Base-by-base conservation (phyloP, 2,888 invertebrate genomes). In the Aphodius sticticus region DNA sequence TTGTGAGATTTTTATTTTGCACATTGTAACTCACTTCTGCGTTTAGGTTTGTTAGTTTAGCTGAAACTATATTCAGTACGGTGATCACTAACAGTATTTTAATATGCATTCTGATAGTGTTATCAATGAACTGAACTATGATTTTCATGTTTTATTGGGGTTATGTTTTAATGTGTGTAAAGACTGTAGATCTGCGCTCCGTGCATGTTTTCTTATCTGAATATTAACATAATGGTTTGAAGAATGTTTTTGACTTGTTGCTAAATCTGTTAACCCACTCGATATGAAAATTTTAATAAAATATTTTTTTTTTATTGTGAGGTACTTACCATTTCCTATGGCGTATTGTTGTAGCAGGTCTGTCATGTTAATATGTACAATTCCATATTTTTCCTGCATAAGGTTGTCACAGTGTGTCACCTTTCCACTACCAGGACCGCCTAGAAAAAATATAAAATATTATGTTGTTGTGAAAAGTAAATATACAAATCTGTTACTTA, bases 381-480 rank as follows among this genome's bases (percentile, higher is more conserved):
- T 92, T 71, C 96, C 96, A 80, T 94, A 93, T 84, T 95, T 93
- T 90, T 97, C 96, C 90, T 96, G 95, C 93, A 95, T 95, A 86
- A 96, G 91, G 86, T 94, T 96, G 89, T 97, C 97, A 91, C 98
- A 98, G 89, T 98, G 98, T 86, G 98, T 98, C 91, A 98, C 98
- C 94, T 98, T 98, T 74, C 98, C 98, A 90, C 97, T 97, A 85
- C 98, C 98, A 83, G 98, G 98, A 82, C 98, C 98, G 86, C 98
- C 97, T 96, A 86, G 15, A 86, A 85, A 78, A 70, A 26, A 15
- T 14, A 71, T n/a, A n/a, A n/a, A n/a, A n/a, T n/a, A 38, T 38
- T 38, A 38, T 38, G 7, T 38, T 38, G 38, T 38, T 38, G 38
- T 38, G 6, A 38, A 6, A 6, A 38, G 6, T 38, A 38, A 38